A percentile compares a stretch with the other conserved stretches of the same genome.
These are phyloP conservation scores for Pelmatolapia mariae DNA, from an alignment of 2,113 vertebrate genomes.

Conservation along the genomic window DNA sequence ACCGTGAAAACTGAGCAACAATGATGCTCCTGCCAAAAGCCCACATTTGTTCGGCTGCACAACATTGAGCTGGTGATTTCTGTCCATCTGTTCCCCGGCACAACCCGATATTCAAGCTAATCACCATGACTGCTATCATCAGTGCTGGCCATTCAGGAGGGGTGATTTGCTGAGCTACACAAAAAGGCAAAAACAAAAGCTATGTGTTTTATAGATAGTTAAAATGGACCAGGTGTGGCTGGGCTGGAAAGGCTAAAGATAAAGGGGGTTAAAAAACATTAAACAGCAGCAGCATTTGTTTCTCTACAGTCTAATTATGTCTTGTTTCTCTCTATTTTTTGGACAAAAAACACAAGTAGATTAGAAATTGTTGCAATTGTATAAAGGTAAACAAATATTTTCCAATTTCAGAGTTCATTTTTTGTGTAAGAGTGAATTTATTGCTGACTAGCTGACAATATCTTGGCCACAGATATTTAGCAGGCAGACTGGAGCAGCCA, in stretches of 20 bases:
- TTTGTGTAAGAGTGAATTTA: neutral
- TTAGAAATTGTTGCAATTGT: slow-evolving; percentile 31
- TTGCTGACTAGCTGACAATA: neutral
- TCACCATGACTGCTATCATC: slow-evolving; percentile 39
- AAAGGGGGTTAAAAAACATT: neutral
- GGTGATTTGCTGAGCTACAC: slow-evolving; percentile 13
- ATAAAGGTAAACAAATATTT: slow-evolving; percentile 9
- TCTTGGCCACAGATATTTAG: neutral
- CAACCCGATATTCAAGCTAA: slow-evolving; percentile 45
- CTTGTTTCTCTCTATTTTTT: neutral
- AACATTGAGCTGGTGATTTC: slow-evolving; percentile 63
- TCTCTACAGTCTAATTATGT: slow-evolving; percentile 18
- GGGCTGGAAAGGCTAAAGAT: neutral
- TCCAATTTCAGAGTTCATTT: slow-evolving; percentile 35
- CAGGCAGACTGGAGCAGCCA: neutral
- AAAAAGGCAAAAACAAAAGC: neutral
- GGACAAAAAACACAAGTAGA: slow-evolving; percentile 19
- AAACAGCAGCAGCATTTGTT: neutral
- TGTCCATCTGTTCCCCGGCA: slow-evolving; percentile 60
- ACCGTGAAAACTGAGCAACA: slow-evolving; percentile 41
- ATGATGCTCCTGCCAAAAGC: slow-evolving; percentile 46
- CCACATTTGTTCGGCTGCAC: slow-evolving; percentile 56
- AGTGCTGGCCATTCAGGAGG: neutral
- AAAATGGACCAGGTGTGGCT: neutral
- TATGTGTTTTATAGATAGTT: neutral